Base-by-base conservation (phyloP, 2,888 invertebrate genomes). In the Silvanus unidentatus region DNA sequence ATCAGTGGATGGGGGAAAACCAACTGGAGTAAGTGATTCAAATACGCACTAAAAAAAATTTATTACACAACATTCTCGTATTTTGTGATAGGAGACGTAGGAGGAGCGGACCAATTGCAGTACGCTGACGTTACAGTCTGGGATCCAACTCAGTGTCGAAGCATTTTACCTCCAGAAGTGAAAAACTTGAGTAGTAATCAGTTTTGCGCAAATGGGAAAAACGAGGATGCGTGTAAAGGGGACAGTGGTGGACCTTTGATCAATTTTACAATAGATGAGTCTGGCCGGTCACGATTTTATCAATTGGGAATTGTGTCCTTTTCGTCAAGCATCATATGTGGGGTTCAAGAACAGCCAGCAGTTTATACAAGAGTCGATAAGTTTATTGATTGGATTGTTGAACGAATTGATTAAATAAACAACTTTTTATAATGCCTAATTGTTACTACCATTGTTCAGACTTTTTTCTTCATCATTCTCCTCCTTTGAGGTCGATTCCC, bases 1-100 rank as follows among this genome's bases (percentile, higher is more conserved):
- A 82, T 84, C 1, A 82, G 84, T 10, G 88, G 87, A 0, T 88
- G 87, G 87, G 87, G 87, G 14, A 77, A 79, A 61, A 82, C 79
- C 28, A 77, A 79, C 62, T 66, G 69, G 43, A 75, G 81, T 76
- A 65, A 73, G 52, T n/a, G n/a, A n/a, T n/a, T 45, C 13, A 11
- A 35, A 12, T 35, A 35, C 13, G 6, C 6, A 8, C 6, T 11
- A 11, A 37, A 15, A 11, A 15, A 37, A 37, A 15, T 37, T 15
- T 32, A 28, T 36, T 38, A 13, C 10, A 10, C 27, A 16, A 39
- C 3, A 13, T 38, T 38, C 14, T n/a, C n/a, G n/a, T n/a, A n/a
- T n/a, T n/a, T 37, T 37, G 15, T 16, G 9, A 27, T 28, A 39
- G 28, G 28, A 12, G 52, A 63, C 16, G 34, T 65, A n/a, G 60